Conservation (phyloP, 37 sponge, comb jelly and placozoan species). For the Petrosia ficiformis region DNA sequence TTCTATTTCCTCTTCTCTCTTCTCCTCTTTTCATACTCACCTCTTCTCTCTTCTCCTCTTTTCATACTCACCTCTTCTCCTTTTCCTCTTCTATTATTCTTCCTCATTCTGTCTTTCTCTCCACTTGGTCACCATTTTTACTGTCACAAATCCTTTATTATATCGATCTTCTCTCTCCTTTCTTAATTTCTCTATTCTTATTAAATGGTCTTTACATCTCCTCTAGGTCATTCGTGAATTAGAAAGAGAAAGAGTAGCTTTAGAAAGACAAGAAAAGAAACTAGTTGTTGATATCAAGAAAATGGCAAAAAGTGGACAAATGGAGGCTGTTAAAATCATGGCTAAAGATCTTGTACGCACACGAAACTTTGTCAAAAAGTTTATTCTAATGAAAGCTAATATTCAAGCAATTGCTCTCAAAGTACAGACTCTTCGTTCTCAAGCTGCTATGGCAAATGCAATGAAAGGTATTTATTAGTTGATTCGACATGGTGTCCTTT, state of each 20-base stretch:
- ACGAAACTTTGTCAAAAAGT: conserved; percentile 88
- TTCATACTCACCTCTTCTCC: no score
- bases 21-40: no score
- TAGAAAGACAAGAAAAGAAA: conserved; percentile 96
- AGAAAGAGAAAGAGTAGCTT: conserved; percentile 73
- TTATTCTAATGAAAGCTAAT: conserved; percentile 96
- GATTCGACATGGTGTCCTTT: no score
- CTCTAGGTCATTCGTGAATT: conserved; percentile 76
- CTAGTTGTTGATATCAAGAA: conserved; percentile 94
- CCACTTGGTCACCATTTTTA: no score
- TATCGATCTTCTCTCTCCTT: no score
- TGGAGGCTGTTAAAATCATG: conserved; percentile 92
- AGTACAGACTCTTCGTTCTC: conserved; percentile 89
- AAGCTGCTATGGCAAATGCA: conserved; percentile 96
- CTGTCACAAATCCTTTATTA: no score
- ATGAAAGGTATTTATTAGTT: conserved; percentile 99
- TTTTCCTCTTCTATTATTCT: no score
- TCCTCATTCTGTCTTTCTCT: no score
- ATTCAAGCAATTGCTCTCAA: conserved; percentile 94
- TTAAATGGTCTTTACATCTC: neutral
- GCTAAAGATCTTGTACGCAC: conserved; percentile 94
- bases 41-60: no score
- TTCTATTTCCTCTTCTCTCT: no score
- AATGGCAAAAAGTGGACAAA: conserved; percentile 97
- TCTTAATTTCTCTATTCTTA: neutral